Percentiles rank a stretch among this genome's conserved stretches.
Conservation (phyloP, 2,797 vertebrate species). For the Gymnopithys bicolor region DNA sequence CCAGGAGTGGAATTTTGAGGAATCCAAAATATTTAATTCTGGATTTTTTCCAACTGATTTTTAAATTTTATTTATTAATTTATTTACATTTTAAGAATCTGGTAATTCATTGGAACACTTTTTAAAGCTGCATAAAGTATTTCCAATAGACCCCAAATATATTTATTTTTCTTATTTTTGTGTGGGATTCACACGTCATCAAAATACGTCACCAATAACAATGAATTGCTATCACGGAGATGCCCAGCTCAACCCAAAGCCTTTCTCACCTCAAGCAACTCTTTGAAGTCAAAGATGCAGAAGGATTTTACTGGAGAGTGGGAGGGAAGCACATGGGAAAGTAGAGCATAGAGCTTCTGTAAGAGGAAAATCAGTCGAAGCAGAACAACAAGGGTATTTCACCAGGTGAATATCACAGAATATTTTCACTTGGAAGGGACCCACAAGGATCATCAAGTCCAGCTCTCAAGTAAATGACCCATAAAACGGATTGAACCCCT, state of each 20-base stretch:
- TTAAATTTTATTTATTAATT: background rate
- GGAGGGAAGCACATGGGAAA: accelerated
- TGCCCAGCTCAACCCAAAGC: background rate
- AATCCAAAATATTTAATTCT: background rate
- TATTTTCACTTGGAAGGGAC: background rate
- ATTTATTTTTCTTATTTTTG: background rate
- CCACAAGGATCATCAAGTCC: background rate
- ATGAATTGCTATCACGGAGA: accelerated
- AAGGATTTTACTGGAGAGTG: background rate
- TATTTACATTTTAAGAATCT: background rate
- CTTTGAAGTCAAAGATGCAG: background rate
- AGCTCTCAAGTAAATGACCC: background rate
- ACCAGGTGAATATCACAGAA: background rate
- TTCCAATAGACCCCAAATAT: background rate
- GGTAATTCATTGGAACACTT: background rate
- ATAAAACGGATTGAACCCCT: background rate
- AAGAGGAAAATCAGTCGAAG: background rate
- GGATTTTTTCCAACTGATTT: background rate
- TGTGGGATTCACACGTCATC: background rate
- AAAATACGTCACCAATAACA: background rate
- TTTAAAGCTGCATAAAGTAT: background rate
- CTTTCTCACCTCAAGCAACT: background rate
- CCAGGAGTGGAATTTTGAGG: background rate
- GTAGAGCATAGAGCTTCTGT: background rate
- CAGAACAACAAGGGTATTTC: background rate